Evolutionary conservation across 2,113 vertebrate genomes (phyloP).

Genomic region (Leptobrachium leishanense): DNA sequence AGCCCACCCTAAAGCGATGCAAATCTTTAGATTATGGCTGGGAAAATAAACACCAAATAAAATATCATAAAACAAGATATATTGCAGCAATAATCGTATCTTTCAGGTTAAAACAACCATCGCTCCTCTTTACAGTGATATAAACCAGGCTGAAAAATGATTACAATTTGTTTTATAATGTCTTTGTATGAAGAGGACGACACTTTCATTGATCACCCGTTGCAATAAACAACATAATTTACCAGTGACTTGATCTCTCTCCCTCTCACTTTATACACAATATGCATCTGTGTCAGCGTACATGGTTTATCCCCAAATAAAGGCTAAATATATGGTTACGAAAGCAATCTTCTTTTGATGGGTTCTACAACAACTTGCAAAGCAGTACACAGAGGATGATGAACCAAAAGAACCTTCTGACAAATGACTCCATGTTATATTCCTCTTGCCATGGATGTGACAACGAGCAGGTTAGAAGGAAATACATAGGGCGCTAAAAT

Average conservation of each 20-base stretch:
- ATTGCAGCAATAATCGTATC: slow-evolving; percentile 29
- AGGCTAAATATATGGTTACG: no score
- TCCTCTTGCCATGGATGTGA: no score
- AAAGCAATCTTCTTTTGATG: no score
- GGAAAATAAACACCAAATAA: slow-evolving; percentile 37
- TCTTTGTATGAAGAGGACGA: slow-evolving; percentile 3
- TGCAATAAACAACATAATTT: slow-evolving; percentile 1
- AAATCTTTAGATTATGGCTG: slow-evolving; percentile 7
- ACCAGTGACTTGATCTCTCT: not conserved
- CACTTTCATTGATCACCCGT: slow-evolving; percentile 14
- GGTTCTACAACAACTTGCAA: no score
- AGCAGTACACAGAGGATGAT: no score
- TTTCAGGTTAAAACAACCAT: slow-evolving; percentile 18
- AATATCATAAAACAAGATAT: slow-evolving; percentile 23
- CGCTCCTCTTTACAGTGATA: slow-evolving; percentile 20
- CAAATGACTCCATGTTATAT: no score
- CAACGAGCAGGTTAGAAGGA: no score
- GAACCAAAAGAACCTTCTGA: no score
- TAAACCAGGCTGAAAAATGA: slow-evolving; percentile 28
- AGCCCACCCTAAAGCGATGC: slow-evolving; percentile 17
- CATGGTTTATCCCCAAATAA: no score
- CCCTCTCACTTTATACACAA: no score
- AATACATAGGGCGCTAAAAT: no score
- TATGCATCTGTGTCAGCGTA: no score
- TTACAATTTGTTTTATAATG: slow-evolving; percentile 24